Percentiles rank a stretch among this genome's conserved stretches.
Conservation (phyloP, 1,140 invertebrate genomes). For the Oryctes rhinoceros region DNA sequence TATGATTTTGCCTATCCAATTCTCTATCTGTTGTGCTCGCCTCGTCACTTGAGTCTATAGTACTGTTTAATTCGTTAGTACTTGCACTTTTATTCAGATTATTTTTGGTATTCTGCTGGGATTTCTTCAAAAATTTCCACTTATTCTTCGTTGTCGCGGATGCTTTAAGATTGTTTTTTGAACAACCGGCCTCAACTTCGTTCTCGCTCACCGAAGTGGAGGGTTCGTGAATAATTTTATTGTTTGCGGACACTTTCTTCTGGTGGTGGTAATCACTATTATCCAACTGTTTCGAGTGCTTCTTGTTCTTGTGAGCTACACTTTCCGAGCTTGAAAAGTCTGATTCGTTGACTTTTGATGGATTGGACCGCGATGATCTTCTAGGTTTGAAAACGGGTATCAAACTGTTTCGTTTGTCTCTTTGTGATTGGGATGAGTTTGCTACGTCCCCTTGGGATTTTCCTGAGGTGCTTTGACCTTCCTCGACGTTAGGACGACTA, state of each 20-base stretch:
- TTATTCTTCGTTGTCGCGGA: slow-evolving; percentile 16
- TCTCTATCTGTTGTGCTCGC: slow-evolving; percentile 20
- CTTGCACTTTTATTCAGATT: slow-evolving; percentile 1
- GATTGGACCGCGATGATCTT: slow-evolving; percentile 5
- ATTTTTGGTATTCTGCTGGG: slow-evolving; percentile 7
- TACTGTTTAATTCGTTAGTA: neutral
- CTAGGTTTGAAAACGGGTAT: slow-evolving; percentile 7
- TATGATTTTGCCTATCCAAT: slow-evolving; percentile 30
- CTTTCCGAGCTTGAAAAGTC: slow-evolving; percentile 13
- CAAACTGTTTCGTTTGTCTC: slow-evolving; percentile 1
- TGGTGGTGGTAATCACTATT: neutral
- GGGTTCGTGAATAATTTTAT: neutral
- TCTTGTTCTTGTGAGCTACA: slow-evolving; percentile 5
- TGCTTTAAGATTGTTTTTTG: neutral
- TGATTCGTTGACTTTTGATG: slow-evolving; percentile 4
- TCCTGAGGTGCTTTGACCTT: slow-evolving; percentile 10
- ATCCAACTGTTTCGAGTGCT: neutral
- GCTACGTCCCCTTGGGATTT: slow-evolving; percentile 18
- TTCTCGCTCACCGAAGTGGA: neutral
- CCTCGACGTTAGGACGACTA: neutral
- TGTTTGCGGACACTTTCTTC: slow-evolving; percentile 12
- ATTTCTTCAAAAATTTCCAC: slow-evolving; percentile 33
- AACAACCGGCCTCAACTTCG: slow-evolving; percentile 21
- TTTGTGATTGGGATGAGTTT: neutral
- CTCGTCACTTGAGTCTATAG: neutral